Evolutionary conservation across 2,888 invertebrate genomes (phyloP).

Genomic region (Cremastinae sp.): DNA sequence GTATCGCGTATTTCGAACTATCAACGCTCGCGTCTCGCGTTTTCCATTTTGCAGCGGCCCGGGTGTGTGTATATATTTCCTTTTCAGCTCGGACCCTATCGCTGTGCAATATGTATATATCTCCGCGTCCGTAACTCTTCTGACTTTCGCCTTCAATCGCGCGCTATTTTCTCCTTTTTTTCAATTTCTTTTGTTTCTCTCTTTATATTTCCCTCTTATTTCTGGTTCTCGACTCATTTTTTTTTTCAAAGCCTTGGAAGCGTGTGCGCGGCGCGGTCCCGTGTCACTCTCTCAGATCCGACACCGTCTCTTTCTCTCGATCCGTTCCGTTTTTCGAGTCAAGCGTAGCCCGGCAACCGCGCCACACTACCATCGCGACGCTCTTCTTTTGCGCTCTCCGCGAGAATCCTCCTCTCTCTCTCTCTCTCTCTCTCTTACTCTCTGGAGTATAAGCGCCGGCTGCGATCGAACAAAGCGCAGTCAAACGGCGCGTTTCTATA

Average conservation of each 20-base stretch:
- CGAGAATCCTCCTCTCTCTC: conserved; percentile 36
- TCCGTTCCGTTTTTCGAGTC: conserved; percentile 55
- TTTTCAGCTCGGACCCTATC: conserved; percentile 55
- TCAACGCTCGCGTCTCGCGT: conserved; percentile 27
- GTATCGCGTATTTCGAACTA: conserved; percentile 39
- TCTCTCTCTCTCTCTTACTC: conserved; percentile 56
- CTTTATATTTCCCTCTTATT: conserved; percentile 1
- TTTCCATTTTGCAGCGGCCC: conserved; percentile 18
- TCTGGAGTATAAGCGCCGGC: conserved; percentile 46
- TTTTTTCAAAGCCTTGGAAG: not conserved
- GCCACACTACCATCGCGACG: conserved; percentile 9
- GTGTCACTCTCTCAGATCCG: conserved; percentile 62
- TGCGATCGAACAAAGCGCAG: conserved; percentile 71
- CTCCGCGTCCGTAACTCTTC: conserved; percentile 52
- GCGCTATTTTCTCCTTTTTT: conserved; percentile 36
- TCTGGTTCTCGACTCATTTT: too few species aligned
- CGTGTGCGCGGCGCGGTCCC: conserved; percentile 7
- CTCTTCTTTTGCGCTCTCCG: conserved; percentile 50
- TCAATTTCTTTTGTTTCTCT: conserved; percentile 36
- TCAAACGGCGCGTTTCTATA: conserved; percentile 70
- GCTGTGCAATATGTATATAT: conserved; percentile 44
- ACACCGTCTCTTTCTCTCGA: conserved; percentile 49
- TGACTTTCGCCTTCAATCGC: conserved; percentile 64
- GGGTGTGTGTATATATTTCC: conserved; percentile 3
- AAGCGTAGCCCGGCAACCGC: conserved; percentile 10